Conservation (phyloP, 2,113 vertebrate genomes). For the Pangasianodon gigas region DNA sequence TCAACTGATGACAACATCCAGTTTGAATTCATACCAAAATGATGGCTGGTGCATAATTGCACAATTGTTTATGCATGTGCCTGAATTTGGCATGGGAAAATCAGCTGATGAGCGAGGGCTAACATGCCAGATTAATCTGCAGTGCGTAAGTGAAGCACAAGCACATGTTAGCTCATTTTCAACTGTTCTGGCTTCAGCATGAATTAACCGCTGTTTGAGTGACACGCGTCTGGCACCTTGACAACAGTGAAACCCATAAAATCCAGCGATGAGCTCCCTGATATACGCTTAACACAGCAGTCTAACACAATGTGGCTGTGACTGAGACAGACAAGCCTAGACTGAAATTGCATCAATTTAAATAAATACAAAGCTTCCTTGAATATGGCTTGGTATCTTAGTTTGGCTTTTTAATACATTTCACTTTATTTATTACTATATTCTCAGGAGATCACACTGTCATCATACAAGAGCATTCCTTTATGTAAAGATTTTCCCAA, state of each 20-base stretch:
- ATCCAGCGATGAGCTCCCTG: background rate
- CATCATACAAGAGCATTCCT: background rate
- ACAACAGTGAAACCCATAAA: background rate
- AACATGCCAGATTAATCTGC: constrained; percentile 59
- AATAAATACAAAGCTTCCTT: background rate
- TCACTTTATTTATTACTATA: background rate
- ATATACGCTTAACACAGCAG: background rate
- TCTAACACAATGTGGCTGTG: background rate
- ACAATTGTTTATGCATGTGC: background rate
- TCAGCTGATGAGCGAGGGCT: constrained; percentile 68
- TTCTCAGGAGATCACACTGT: background rate
- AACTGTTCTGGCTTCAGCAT: constrained; percentile 15
- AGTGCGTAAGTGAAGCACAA: constrained; percentile 47
- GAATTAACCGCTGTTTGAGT: constrained; percentile 25
- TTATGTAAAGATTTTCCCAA: background rate
- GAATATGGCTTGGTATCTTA: background rate
- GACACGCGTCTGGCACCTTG: constrained; percentile 19
- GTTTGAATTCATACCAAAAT: background rate
- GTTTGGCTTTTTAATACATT: background rate
- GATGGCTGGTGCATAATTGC: constrained; percentile 2
- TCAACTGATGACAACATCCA: constrained; percentile 20
- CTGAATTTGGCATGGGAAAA: constrained; percentile 57
- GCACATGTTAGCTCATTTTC: constrained; percentile 37
- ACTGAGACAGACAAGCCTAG: background rate
- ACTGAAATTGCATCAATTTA: background rate